Evolutionary conservation across 2,113 vertebrate species (phyloP), one percentile per base, ranked within the genome.

Genomic region (Turnix velox): DNA sequence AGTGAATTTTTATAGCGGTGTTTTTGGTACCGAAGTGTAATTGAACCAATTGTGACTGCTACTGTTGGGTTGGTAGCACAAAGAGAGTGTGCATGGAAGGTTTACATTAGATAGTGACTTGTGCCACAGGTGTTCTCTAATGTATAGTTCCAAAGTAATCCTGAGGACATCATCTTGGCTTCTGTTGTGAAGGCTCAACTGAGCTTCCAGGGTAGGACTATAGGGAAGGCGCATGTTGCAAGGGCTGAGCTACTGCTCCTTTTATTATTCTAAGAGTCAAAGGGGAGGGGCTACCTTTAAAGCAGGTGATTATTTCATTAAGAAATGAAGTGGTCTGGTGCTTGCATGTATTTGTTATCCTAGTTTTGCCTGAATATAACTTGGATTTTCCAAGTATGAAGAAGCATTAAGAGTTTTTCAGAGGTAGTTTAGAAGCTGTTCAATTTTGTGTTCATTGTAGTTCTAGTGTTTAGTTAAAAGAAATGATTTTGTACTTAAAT

Each of bases 391-490:
- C 43, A 43, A 33, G 12, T 92, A 4, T 43, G 51, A 82, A 73
- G 55, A 69, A 58, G 77, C 46, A 61, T 57, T 25, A 76, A 65
- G n/a, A 90, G 27, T 24, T 45, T 85, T 85, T 20, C 19, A 48
- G 63, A 87, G 61, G 61, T 81, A 52, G 62, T 68, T 67, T 74
- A 42, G 59, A 61, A 39, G 13, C 43, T 52, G 9, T 30, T 81
- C 79, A 67, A 78, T 51, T 91, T 48, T 35, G n/a, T 73, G 17
- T 54, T 88, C 14, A 3, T 16, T 52, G 11, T 74, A 84, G 33
- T 88, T 85, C 49, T 54, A 33, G 37, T 4, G 54, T 94, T 81
- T 88, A 89, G 49, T 69, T 84, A 19, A 35, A 91, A 84, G 63
- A 31, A 18, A 18, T 11, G 7, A 31, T 75, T 35, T 54, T 25